Evolutionary conservation across 2,797 vertebrate genomes (phyloP), one percentile per base, ranked within the genome.

Genomic region (Cirrhinus molitorella): DNA sequence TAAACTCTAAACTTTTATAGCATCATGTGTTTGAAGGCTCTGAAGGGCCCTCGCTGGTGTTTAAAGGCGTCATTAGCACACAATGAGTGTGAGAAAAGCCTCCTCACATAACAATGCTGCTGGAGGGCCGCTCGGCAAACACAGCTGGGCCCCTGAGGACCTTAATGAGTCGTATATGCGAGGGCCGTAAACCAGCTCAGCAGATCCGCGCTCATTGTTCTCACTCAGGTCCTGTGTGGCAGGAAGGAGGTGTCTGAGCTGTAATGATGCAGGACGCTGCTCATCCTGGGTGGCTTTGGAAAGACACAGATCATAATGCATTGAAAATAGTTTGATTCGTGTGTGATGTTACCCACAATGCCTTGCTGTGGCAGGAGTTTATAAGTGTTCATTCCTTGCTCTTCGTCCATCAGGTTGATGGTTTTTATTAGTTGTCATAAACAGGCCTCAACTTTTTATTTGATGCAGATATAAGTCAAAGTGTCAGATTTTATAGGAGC

Each of bases 21-120:
- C 59, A 1, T 31, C 13, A 1, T 31, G 57, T 28, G 59, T 63
- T 63, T 63, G 37, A 40, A 40, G 37, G 37, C 25, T 8, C 25
- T 28, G 59, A 76, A 83, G 81, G 72, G 45, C 57, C 61, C 72
- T 85, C 63, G 2, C 25, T 40, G 40, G 49, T 74, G 80, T 73
- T 51, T 73, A 80, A 83, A 75, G 67, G 55, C 51, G 25, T 86
- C 81, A 87, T 88, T 88, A 85, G 83, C 87, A 88, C 83, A 88
- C 84, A 88, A 84, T 83, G 85, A 37, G 85, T 86, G 83, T 67
- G 81, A 94, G 92, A 94, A 93, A 90, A 91, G 91, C 90, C 92
- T 92, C 90, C 85, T 91, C 94, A 94, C 93, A 94, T 92, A 93
- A 95, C 93, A 95, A 95, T 95, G 93, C 91, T 93, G 90, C 90